Base-by-base conservation (phyloP, 1,140 invertebrate species). In the Vanessa atalanta region DNA sequence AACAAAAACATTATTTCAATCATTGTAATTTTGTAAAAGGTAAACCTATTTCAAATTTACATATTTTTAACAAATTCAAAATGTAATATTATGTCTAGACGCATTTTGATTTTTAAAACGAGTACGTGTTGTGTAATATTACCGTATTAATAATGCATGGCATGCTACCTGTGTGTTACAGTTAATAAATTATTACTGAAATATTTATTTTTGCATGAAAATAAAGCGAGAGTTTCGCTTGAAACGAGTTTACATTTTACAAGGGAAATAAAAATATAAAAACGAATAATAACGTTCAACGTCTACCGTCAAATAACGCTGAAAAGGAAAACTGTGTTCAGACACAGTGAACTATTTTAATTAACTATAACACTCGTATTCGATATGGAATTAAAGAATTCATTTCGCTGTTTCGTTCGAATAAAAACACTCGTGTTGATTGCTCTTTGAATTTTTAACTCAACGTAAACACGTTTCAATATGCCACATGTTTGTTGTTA, bases 181-280 rank as follows among this genome's bases (percentile, higher is more conserved):
- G 55, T 26, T 57, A 23, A 57, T 57, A 57, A 57, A 57, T 57
- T 57, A 57, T 23, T 26, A 57, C 55, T 57, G 20, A 26, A 57
- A 23, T 4, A 31, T 11, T 57, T 23, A 57, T 57, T 57, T 57
- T 57, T 57, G 20, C 55, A 57, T 57, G 20, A 12, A 13, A 57
- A 57, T 57, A 57, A 57, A 57, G 4, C 16, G 11, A 57, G 55
- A 26, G 23, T 57, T 31, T 23, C 20, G 20, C 55, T 51, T n/a
- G 11, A 16, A 57, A 23, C 55, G 55, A 57, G 55, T 20, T 57
- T 57, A 23, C 16, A 26, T 57, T 57, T 57, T 53, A 53, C 50
- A 57, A 57, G 23, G 8, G 55, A 57, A 23, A 53, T 53, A 53
- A 53, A 53, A 53, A 16, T n/a, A 9, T n/a, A 26, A 57, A 23